These are phyloP conservation scores for Dinoponera quadriceps DNA, from an alignment of 1,140 invertebrate species.

Conservation along the genomic window DNA sequence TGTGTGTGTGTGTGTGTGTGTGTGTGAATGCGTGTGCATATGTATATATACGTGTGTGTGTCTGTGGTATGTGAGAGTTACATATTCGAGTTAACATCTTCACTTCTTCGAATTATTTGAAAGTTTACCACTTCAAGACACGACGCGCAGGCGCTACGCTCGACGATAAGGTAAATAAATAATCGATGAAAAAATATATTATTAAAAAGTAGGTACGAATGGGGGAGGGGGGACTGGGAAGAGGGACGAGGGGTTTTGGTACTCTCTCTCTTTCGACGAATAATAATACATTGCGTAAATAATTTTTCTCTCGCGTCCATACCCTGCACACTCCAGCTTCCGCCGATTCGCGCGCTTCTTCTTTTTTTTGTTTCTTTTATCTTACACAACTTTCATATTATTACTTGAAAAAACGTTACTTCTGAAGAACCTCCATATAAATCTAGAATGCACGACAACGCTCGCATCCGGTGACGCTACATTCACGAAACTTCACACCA, in stretches of 20 bases:
- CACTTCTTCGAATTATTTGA: conserved; percentile 55
- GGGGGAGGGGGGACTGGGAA: conserved; percentile 57
- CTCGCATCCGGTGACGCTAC: conserved; percentile 40
- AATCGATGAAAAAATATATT: conserved; percentile 77
- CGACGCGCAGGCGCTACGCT: conserved; percentile 57
- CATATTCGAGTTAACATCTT: conserved; percentile 43
- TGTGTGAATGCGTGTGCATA: neutral
- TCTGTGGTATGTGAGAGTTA: conserved; percentile 2
- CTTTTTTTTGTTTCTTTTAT: conserved; percentile 36
- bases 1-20: neutral
- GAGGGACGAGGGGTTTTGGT: conserved; percentile 46
- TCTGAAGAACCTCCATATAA: conserved; percentile 46
- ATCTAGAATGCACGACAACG: conserved; percentile 56
- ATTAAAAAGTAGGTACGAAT: conserved; percentile 75
- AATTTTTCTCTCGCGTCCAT: conserved; percentile 58
- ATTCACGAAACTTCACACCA: conserved; percentile 37
- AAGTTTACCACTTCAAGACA: conserved; percentile 61
- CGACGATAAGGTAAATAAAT: conserved; percentile 72
- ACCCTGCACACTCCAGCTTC: conserved; percentile 51
- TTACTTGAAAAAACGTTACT: conserved; percentile 50
- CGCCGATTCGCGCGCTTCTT: neutral
- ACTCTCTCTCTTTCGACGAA: conserved; percentile 67
- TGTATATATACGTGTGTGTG: conserved; percentile 13
- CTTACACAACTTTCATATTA: conserved; percentile 39
- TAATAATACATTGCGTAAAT: conserved; percentile 74